Conservation (phyloP, 1,140 invertebrate genomes). For the Hermatobates lingyangjiaoensis region DNA sequence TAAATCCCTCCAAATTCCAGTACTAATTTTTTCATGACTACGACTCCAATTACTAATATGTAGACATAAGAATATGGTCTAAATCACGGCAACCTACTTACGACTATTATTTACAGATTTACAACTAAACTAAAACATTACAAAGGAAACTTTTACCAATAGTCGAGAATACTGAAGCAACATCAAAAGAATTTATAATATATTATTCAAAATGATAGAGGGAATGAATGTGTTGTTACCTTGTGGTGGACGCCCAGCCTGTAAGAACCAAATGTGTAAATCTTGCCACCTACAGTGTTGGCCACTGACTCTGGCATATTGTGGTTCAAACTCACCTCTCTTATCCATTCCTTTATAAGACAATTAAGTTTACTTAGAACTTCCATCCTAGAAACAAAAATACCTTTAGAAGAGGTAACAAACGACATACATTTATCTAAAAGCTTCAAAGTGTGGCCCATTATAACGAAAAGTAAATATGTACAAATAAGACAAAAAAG, state of each 20-base stretch:
- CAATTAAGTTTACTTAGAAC: slow-evolving; percentile 61
- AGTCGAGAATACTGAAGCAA: no score
- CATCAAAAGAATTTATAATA: no score
- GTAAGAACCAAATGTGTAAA: slow-evolving; percentile 98
- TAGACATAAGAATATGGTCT: no score
- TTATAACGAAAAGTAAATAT: not conserved
- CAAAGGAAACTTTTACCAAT: no score
- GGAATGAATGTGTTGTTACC: no score
- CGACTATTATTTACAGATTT: no score
- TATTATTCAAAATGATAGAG: no score
- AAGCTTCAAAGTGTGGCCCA: not conserved
- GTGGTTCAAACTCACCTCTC: slow-evolving; percentile 60
- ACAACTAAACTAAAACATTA: no score
- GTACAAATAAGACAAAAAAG: not conserved
- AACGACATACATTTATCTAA: not conserved
- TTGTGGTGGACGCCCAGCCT: slow-evolving; percentile 79
- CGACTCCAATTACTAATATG: no score
- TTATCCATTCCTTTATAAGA: slow-evolving; percentile 82
- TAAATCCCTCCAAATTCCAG: no score
- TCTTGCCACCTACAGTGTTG: slow-evolving; percentile 84
- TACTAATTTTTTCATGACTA: no score
- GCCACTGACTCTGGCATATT: slow-evolving; percentile 75
- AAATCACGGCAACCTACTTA: no score
- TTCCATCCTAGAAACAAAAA: slow-evolving; percentile 28
- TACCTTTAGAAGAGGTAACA: not conserved